Conservation (phyloP, 2,113 vertebrate species). For the Otolemur garnettii region DNA sequence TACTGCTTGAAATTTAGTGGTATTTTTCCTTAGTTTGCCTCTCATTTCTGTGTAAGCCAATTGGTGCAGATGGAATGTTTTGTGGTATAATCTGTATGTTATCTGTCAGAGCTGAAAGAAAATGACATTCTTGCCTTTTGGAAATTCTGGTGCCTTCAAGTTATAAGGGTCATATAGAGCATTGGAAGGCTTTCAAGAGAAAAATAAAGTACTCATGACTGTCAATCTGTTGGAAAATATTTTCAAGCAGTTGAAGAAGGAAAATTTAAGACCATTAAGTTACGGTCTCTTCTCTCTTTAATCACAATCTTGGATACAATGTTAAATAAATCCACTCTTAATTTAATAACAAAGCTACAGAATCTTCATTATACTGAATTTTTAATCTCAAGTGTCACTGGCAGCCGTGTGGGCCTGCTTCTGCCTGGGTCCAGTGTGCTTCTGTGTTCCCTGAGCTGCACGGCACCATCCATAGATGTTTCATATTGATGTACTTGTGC, state of each 20-base stretch:
- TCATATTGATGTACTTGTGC: accelerated
- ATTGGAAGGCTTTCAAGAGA: neutral
- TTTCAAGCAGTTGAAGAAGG: conserved; percentile 33
- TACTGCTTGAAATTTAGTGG: conserved; percentile 35
- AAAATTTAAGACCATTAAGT: conserved; percentile 36
- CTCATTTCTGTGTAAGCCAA: neutral
- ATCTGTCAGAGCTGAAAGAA: conserved; percentile 25
- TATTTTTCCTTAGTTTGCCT: conserved; percentile 11
- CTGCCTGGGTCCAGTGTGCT: neutral
- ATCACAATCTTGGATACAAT: conserved; percentile 11
- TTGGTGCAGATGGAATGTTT: neutral
- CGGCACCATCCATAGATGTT: neutral
- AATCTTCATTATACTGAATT: conserved; percentile 23
- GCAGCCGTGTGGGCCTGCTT: neutral
- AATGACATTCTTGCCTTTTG: neutral
- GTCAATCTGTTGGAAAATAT: conserved; percentile 43
- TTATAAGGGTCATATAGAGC: neutral
- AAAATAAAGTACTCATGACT: neutral
- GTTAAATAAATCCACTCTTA: conserved; percentile 35
- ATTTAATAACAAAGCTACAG: conserved; percentile 1
- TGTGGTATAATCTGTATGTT: neutral
- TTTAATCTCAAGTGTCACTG: neutral
- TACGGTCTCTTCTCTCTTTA: neutral
- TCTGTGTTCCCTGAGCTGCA: neutral
- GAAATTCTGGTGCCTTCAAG: conserved; percentile 3